Evolutionary conservation across 2,888 invertebrate species (phyloP), one percentile per base, ranked within the genome.

Genomic region (Oxytorus armatus): DNA sequence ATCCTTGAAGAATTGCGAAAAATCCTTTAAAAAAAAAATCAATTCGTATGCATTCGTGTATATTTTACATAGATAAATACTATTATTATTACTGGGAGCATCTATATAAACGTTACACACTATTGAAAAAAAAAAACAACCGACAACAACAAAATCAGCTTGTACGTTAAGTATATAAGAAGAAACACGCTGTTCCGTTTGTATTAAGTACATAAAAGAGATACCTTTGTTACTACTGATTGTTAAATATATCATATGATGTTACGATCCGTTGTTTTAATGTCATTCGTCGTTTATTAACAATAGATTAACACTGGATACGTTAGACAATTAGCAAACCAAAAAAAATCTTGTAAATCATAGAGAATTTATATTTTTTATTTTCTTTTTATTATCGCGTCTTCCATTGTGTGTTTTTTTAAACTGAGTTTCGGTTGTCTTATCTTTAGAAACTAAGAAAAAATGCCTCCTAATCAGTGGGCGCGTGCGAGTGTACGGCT

Each of bases 201-300:
- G 85, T 86, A 86, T 86, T 76, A 85, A 85, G 81, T 85, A 84
- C 76, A 83, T 85, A 84, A 86, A 85, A 86, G 85, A 89, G 83
- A 87, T 82, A 88, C 89, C 88, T 89, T 89, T 89, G 89, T 89
- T 89, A 89, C 87, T 86, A 89, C 86, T 88, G 88, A 88, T 89
- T 89, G 89, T 89, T 89, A 88, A 89, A 89, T 89, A 80, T 73
- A 80, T 80, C 73, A 68, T 72, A 69, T 25, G 57, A 80, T 77
- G 80, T 80, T 80, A 80, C 61, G n/a, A n/a, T n/a, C n/a, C n/a
- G n/a, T n/a, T n/a, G n/a, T n/a, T n/a, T n/a, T n/a, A n/a, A n/a
- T n/a, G n/a, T n/a, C n/a, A n/a, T n/a, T n/a, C n/a, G n/a, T n/a
- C n/a, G n/a, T n/a, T n/a, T n/a, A n/a, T n/a, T n/a, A n/a, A n/a